A percentile compares a stretch with the other conserved stretches of the same genome.
Evolutionary conservation across 2,797 vertebrate species (phyloP).

Genomic region (Coracias cyanogaster): DNA sequence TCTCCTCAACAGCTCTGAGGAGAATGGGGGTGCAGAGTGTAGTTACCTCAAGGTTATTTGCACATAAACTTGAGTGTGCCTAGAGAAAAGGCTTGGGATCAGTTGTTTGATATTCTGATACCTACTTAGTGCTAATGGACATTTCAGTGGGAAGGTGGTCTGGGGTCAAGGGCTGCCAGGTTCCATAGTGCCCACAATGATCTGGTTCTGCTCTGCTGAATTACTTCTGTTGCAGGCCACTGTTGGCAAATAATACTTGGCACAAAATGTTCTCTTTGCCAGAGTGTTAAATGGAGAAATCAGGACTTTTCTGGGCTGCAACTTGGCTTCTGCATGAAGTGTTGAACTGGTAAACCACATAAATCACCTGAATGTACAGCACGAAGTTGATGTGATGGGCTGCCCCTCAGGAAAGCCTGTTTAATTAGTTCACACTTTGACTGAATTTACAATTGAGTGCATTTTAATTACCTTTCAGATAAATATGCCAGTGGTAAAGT

Average conservation of each 20-base stretch:
- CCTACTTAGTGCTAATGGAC: not conserved
- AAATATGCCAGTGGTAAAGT: not conserved
- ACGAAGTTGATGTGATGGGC: not conserved
- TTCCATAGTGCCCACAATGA: fast-evolving
- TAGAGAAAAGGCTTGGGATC: not conserved
- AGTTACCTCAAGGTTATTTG: not conserved
- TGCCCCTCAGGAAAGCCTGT: not conserved
- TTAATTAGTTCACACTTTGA: constrained; percentile 34
- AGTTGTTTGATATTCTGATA: fast-evolving
- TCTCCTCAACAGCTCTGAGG: not conserved
- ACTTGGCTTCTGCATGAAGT: not conserved
- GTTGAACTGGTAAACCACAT: not conserved
- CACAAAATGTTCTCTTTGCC: fast-evolving
- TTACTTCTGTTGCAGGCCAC: not conserved
- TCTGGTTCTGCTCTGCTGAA: not conserved
- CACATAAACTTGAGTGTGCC: not conserved
- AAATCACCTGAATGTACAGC: not conserved
- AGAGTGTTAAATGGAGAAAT: not conserved
- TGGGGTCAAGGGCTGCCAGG: not conserved
- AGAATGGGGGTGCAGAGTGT: not conserved
- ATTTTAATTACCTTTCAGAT: constrained; percentile 64
- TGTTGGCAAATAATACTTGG: not conserved
- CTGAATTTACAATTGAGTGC: constrained; percentile 16
- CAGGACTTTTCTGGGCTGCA: not conserved
- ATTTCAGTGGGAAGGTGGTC: not conserved